Evolutionary conservation across 2,888 invertebrate species (phyloP), one percentile per base, ranked within the genome.

Genomic region (Hipparchia semele): DNA sequence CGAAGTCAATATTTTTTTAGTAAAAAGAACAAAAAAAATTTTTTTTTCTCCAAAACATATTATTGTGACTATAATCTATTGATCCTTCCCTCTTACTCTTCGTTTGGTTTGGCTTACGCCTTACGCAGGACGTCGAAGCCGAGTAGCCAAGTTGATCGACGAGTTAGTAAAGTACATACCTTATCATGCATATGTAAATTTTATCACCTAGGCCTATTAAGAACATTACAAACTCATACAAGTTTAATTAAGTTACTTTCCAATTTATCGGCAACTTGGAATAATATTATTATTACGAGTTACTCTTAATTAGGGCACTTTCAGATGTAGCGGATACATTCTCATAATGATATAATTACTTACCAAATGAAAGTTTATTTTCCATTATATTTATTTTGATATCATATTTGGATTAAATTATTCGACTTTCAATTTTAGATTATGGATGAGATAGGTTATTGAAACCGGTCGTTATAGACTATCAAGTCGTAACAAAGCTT

Each of bases 231-330:
- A 49, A 7, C 49, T 49, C 49, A 23, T 56, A 13, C 58, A 46
- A 56, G 56, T 56, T 67, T 67, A 58, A 67, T 67, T 13, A 62
- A 62, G 7, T 67, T 67, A 67, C 67, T 67, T 67, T 67, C 58
- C 46, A 67, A 67, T 64, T 49, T 66, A 67, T 67, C 54, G 58
- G 56, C 33, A 56, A 46, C 39, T 67, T 56, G 46, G 58, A 46
- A 58, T 67, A 54, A 7, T 67, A 9, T 39, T 23, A 45, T 45
- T 12, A 39, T 39, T 12, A 39, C 33, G 4, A 12, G 54, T 39
- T 39, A 33, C 7, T 66, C 66, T 33, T 60, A 66, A 66, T 53
- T 56, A 71, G 61, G 67, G 39, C 65, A 65, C 72, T 61, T 66
- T 74, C 71, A 53, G 54, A 62, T 65, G 64, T 54, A 71, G 64